Conservation (phyloP, 2,113 vertebrate genomes). For the Cricetomys ansorgei region DNA sequence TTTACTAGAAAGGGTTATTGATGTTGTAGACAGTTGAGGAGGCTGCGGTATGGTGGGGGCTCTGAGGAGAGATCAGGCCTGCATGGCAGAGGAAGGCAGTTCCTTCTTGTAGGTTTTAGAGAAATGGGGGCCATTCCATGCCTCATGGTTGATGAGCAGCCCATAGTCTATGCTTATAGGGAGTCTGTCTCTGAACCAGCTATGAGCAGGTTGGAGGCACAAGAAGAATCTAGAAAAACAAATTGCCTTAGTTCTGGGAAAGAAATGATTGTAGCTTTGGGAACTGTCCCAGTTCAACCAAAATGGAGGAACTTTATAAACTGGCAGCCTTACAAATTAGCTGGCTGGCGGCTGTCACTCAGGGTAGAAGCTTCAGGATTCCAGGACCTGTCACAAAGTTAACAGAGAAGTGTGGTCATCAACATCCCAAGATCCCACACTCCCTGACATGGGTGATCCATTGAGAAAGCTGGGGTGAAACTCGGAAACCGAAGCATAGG, state of each 20-base stretch:
- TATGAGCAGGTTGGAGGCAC: background rate
- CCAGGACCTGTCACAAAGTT: background rate
- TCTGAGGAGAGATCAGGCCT: background rate
- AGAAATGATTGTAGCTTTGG: background rate
- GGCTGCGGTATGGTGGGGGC: background rate
- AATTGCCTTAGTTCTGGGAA: background rate
- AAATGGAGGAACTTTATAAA: background rate
- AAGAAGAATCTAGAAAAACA: background rate
- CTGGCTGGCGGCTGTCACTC: background rate
- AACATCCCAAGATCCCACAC: background rate
- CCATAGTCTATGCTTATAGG: background rate
- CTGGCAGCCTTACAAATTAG: background rate
- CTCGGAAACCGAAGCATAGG: background rate
- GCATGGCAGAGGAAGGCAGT: background rate
- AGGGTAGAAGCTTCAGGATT: background rate
- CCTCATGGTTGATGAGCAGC: background rate
- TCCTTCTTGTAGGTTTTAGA: background rate
- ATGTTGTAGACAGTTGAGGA: background rate
- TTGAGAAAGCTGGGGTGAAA: background rate
- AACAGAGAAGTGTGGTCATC: background rate
- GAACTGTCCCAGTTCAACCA: background rate
- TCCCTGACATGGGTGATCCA: accelerated
- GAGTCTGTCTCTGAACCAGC: background rate
- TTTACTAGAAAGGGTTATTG: background rate
- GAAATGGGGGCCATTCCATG: background rate